A percentile compares a stretch with the other conserved stretches of the same genome.
These are phyloP conservation scores for Hassar affinis DNA, from an alignment of 2,113 vertebrate genomes.

Conservation along the genomic window DNA sequence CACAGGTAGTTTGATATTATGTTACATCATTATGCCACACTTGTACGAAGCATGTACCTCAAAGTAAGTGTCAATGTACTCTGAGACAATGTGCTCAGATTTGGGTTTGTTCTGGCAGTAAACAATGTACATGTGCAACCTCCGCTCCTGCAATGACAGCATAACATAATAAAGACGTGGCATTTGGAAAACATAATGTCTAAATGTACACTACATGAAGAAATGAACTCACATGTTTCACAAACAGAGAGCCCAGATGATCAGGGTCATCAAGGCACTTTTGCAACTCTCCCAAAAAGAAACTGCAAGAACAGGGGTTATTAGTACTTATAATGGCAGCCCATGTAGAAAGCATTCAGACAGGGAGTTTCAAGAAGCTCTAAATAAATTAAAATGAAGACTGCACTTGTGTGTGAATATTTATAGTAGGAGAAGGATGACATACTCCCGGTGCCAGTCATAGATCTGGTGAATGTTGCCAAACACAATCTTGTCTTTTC, in stretches of 20 bases:
- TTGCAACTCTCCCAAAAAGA: constrained; percentile 93
- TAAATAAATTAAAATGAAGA: background rate
- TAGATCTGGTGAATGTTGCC: constrained; percentile 98
- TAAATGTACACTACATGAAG: background rate
- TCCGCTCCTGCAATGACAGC: constrained; percentile 79
- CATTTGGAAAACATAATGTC: background rate
- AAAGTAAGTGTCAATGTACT: constrained; percentile 97
- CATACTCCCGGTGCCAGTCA: constrained; percentile 98
- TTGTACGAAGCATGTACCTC: constrained; percentile 77
- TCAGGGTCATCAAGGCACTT: constrained; percentile 98
- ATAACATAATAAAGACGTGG: background rate
- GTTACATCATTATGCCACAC: background rate
- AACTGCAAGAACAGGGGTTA: constrained; percentile 71
- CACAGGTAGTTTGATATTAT: background rate
- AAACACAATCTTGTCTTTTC: constrained; percentile 98
- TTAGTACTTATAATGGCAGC: background rate
- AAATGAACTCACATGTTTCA: constrained; percentile 86
- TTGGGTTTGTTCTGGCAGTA: constrained; percentile 99
- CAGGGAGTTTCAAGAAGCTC: background rate
- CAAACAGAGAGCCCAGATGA: constrained; percentile 88
- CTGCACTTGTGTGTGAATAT: too few relatives aligned
- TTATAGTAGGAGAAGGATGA: constrained; percentile 34
- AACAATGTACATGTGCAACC: constrained; percentile 97
- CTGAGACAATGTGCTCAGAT: constrained; percentile 95
- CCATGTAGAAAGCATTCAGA: background rate